Conservation (phyloP, 1,140 invertebrate species). For the Scaptodrosophila lebanonensis region DNA sequence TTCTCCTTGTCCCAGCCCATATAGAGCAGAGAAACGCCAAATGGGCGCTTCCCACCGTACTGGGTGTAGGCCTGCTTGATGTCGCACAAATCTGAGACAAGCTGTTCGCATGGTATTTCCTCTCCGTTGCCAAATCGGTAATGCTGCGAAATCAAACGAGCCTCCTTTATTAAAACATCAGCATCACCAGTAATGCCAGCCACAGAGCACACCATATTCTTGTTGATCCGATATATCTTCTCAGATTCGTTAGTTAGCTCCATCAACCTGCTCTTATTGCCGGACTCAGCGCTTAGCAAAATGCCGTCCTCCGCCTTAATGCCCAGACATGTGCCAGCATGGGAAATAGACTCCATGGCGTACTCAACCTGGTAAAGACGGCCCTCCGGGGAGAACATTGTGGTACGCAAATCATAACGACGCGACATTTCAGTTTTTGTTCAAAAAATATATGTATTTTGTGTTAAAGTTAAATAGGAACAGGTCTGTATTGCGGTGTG, state of each 20-base stretch:
- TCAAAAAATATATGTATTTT: too few relatives aligned
- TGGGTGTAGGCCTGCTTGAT: constrained; percentile 99
- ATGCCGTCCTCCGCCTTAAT: constrained; percentile 98
- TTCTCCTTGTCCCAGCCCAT: constrained; percentile 99
- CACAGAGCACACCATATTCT: constrained; percentile 99
- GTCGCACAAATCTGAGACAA: constrained; percentile 98
- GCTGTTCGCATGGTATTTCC: constrained; percentile 98
- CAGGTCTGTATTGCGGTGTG: too few relatives aligned
- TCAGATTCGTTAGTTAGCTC: constrained; percentile 98
- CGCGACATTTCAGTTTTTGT: too few relatives aligned
- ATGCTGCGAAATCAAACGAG: constrained; percentile 95
- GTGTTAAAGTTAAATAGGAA: too few relatives aligned
- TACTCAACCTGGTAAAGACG: constrained; percentile 99
- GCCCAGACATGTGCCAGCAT: constrained; percentile 98
- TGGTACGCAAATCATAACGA: constrained; percentile 99
- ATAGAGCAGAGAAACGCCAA: constrained; percentile 98
- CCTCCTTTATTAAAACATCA: constrained; percentile 97
- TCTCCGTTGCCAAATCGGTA: constrained; percentile 97
- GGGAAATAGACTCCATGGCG: constrained; percentile 99
- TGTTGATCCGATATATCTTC: constrained; percentile 99
- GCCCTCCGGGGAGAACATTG: constrained; percentile 99
- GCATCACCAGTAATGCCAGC: constrained; percentile 99
- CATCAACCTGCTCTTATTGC: constrained; percentile 98
- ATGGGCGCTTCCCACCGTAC: constrained; percentile 98
- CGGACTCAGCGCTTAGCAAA: constrained; percentile 95